These are phyloP conservation scores for Vanessa atalanta DNA, from an alignment of 1,140 invertebrate genomes.

Conservation along the genomic window DNA sequence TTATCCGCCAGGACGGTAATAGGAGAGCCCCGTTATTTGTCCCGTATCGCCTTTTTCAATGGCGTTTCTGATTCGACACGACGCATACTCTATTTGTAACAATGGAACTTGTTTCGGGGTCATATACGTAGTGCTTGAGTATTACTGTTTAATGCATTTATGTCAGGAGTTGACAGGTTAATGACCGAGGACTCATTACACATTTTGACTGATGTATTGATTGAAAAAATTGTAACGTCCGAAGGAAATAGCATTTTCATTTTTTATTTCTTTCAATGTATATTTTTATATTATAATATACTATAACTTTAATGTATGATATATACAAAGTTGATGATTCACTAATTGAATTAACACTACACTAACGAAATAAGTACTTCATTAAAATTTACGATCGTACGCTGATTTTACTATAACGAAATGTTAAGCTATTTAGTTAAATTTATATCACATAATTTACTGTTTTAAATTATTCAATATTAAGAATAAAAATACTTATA, in stretches of 20 bases:
- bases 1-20: constrained; percentile 47
- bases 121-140: constrained; percentile 67
- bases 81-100: constrained; percentile 69
- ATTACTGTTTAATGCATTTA: constrained; percentile 61
- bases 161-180: constrained; percentile 63
- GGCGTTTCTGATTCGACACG: constrained; percentile 75
- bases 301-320: neutral
- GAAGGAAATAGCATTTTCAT: neutral
- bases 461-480: too few species aligned
- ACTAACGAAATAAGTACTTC: too few species aligned
- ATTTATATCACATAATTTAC: too few species aligned
- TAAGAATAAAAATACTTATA: too few species aligned
- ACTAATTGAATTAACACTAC: too few species aligned
- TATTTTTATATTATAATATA: neutral
- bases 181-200: constrained; percentile 44
- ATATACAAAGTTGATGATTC: too few species aligned
- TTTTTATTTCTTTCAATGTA: too few species aligned
- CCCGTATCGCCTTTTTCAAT: constrained; percentile 75
- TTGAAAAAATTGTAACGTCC: neutral
- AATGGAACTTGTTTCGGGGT: constrained; percentile 73
- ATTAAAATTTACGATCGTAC: too few species aligned
- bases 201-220: neutral
- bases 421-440: too few species aligned
- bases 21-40: constrained; percentile 63
- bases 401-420: too few species aligned